Percentiles rank a stretch among this genome's conserved stretches.
phyloP scores from a whole-genome alignment of 2,797 vertebrate genomes.

The Falco concolor region DNA sequence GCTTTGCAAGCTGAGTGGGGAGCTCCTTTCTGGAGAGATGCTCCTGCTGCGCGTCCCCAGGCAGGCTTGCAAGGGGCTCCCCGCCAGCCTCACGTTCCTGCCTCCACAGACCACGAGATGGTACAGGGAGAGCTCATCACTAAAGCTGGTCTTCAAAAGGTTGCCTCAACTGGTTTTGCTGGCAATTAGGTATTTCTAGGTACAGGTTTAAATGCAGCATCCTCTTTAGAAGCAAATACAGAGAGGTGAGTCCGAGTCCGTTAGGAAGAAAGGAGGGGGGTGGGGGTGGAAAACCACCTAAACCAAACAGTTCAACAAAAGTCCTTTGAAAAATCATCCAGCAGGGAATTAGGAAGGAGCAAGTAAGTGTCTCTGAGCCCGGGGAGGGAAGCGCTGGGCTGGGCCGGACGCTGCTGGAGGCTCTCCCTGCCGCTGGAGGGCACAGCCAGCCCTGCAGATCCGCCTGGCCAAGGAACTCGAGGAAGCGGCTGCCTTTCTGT shows the following conservation, averaged over 20 bases:
- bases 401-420: neutral
- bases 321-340: neutral
- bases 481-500: neutral
- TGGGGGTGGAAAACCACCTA: too few species aligned
- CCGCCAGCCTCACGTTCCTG: neutral
- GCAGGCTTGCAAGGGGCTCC: neutral
- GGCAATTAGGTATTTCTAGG: neutral
- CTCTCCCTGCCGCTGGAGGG: neutral
- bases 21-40: neutral
- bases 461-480: accelerated
- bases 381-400: neutral
- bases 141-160: accelerated
- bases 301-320: too few species aligned
- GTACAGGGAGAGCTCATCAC: neutral
- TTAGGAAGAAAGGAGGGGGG: neutral
- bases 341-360: neutral
- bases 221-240: neutral
- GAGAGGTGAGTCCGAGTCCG: neutral
- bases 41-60: neutral
- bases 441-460: neutral
- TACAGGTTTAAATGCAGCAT: neutral
- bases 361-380: accelerated
- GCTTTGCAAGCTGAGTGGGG: neutral
- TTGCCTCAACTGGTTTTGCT: neutral
- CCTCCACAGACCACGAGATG: accelerated